Base-by-base conservation (phyloP, 2,113 vertebrate genomes). In the Campylorhamphus procurvoides region DNA sequence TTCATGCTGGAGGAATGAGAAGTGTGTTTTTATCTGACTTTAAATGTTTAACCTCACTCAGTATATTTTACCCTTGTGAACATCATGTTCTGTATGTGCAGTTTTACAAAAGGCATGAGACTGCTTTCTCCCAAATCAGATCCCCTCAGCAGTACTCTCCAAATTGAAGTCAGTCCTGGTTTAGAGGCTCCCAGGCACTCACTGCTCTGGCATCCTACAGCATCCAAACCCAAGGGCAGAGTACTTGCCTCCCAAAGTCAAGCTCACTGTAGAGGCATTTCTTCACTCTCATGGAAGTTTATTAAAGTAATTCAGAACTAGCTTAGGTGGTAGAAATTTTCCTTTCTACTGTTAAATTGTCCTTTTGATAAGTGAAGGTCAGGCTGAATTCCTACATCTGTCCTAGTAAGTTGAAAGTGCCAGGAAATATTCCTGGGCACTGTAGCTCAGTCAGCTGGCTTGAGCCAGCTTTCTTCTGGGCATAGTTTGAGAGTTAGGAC, bases 41-140 rank as follows among this genome's bases (percentile, higher is more conserved):
- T 27, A 67, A 42, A 63, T 33, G 23, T 74, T 89, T 66, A 69
- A 18, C 35, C 18, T 55, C 2, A 0, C 9, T 44, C 50, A 4
- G 14, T 71, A 33, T 42, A 39, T 40, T 89, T 92, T 86, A 50
- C 19, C 33, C 73, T 40, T 71, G 35, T 14, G 56, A 91, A 37
- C 15, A n/a, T 29, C 78, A 47, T 0, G 0, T 7, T 63, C 40
- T 42, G 9, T 10, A 12, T 13, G n/a, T 0, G 2, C 66, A n/a
- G 47, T 62, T 89, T 73, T n/a, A 58, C 0, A 3, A 49, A 80
- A 87, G 50, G 49, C 11, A 4, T 3, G 12, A 52, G n/a, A 23
- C 24, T 63, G 33, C 10, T 81, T 77, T 62, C 53, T 87, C 49
- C n/a, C 37, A 73, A n/a, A 44, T 20, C 44, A 18, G 31, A 31